Evolutionary conservation across 2,888 invertebrate genomes (phyloP).

Genomic region (Dermolepida albohirtum): DNA sequence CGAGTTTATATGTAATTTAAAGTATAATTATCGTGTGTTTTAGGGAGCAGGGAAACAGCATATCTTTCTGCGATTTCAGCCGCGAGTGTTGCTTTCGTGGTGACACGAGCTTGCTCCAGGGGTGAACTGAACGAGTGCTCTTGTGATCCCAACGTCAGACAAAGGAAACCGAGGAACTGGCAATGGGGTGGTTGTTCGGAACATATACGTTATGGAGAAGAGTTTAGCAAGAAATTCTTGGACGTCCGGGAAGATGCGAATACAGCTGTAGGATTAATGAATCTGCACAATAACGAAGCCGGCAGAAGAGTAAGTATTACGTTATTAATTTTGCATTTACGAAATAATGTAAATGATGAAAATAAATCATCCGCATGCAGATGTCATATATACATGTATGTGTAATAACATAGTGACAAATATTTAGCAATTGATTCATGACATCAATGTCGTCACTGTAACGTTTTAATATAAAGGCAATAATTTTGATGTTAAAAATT

Average conservation of each 20-base stretch:
- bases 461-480: no score
- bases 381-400: no score
- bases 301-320: constrained; percentile 79
- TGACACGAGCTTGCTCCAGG: constrained; percentile 87
- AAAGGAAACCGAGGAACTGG: constrained; percentile 79
- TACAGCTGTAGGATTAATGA: constrained; percentile 84
- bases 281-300: constrained; percentile 92
- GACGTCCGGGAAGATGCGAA: constrained; percentile 83
- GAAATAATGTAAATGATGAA: not conserved
- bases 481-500: no score
- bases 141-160: constrained; percentile 84
- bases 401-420: no score
- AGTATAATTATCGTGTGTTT: constrained; percentile 47
- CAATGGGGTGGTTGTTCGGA: constrained; percentile 97
- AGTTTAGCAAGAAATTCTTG: constrained; percentile 87
- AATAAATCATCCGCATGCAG: no score
- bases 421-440: no score
- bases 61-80: constrained; percentile 90
- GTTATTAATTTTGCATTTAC: constrained; percentile 1
- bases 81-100: constrained; percentile 89
- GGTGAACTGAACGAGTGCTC: constrained; percentile 90
- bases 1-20: not conserved
- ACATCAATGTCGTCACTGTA: no score
- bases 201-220: constrained; percentile 87
- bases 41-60: constrained; percentile 91